phyloP scores from a whole-genome alignment of 2,888 invertebrate genomes.

The Theodoxus fluviatilis region DNA sequence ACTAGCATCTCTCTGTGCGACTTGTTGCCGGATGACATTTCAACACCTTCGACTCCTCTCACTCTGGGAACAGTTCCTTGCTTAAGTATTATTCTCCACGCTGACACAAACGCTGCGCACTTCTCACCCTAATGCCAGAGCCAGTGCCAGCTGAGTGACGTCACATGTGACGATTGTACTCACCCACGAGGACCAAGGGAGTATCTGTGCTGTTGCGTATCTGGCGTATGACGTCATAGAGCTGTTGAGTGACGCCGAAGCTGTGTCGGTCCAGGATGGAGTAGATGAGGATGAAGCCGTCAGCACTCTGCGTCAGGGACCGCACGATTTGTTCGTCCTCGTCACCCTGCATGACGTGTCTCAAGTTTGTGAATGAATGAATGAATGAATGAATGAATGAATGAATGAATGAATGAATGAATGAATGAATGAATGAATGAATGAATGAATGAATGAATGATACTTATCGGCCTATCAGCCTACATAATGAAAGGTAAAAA shows the following conservation, averaged over 20 bases:
- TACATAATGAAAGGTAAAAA: neutral
- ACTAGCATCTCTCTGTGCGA: no score
- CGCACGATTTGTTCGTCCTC: conserved; percentile 31
- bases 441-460: no score
- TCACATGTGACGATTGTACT: neutral
- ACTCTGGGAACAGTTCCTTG: no score
- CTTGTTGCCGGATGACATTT: no score
- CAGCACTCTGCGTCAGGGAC: conserved; percentile 30
- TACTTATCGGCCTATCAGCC: neutral
- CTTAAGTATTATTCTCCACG: no score
- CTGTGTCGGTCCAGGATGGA: conserved; percentile 32
- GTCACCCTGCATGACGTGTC: conserved; percentile 21
- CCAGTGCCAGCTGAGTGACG: no score
- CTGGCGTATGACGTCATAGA: conserved; percentile 29
- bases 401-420: neutral
- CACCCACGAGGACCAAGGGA: conserved; percentile 35
- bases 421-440: neutral
- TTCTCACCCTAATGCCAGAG: neutral
- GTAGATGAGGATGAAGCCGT: conserved; percentile 35
- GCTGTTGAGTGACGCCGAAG: conserved; percentile 28
- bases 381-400: neutral
- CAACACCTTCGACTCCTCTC: no score
- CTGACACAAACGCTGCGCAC: neutral
- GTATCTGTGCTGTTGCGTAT: conserved; percentile 30
- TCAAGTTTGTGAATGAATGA: neutral